Conservation (phyloP, 2,113 vertebrate genomes). For the Indicator maculatus region DNA sequence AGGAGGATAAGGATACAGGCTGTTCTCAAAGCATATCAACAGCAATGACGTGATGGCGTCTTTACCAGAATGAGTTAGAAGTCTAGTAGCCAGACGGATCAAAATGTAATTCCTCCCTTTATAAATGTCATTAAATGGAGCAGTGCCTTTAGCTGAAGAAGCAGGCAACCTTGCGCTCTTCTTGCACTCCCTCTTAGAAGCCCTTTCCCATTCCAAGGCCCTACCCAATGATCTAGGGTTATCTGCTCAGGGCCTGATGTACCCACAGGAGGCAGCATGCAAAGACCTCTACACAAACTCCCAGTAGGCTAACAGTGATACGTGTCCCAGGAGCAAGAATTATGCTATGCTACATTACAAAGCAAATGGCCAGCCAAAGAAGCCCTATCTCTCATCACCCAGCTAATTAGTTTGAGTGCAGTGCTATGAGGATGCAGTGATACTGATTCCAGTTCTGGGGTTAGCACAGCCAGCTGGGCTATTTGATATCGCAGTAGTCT, state of each 20-base stretch:
- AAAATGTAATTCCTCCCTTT: neutral
- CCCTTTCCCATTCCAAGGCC: neutral
- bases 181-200: neutral
- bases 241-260: neutral
- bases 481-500: neutral
- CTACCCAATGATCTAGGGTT: neutral
- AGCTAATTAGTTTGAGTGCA: constrained; percentile 26
- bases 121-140: neutral
- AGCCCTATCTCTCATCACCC: neutral
- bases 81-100: neutral
- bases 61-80: neutral
- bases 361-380: neutral
- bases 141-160: neutral
- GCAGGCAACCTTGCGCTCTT: neutral
- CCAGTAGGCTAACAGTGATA: neutral
- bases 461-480: neutral
- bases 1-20: neutral
- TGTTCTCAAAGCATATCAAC: neutral
- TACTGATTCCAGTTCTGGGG: neutral
- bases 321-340: neutral
- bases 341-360: neutral
- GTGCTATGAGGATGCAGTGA: neutral
- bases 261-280: accelerated
- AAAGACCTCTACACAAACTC: neutral
- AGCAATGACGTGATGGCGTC: neutral